Evolutionary conservation across 2,113 vertebrate genomes (phyloP).

Genomic region (Felis chaus): DNA sequence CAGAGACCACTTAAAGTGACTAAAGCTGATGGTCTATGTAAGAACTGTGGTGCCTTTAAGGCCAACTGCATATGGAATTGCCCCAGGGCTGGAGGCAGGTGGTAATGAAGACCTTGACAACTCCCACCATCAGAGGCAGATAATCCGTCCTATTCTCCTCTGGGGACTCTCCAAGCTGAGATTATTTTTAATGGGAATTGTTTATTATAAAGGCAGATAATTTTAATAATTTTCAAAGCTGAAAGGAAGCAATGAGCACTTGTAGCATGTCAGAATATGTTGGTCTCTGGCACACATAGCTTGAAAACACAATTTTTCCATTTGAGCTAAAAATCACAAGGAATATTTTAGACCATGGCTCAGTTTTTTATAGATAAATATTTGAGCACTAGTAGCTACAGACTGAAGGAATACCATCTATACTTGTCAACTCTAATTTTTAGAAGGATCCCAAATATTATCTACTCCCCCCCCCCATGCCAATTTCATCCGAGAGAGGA

Average conservation of each 20-base stretch:
- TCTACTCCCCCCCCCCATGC: not conserved
- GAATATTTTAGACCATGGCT: conserved; percentile 32
- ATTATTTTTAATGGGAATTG: not conserved
- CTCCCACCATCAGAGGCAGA: not conserved
- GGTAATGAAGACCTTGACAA: not conserved
- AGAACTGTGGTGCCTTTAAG: not conserved
- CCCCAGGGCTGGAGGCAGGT: not conserved
- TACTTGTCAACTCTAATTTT: not conserved
- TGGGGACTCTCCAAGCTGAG: not conserved
- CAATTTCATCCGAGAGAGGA: not conserved
- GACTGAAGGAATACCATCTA: not conserved
- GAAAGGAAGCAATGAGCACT: not conserved
- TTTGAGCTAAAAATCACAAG: conserved; percentile 40
- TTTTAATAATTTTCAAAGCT: conserved; percentile 1
- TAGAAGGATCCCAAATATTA: not conserved
- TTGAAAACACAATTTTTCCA: conserved; percentile 56
- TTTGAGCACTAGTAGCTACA: not conserved
- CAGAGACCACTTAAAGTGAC: not conserved
- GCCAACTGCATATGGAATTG: not conserved
- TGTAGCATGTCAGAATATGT: not conserved
- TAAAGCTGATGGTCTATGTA: not conserved
- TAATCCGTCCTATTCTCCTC: not conserved
- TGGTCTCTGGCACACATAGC: not conserved
- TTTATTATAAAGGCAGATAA: conserved; percentile 7
- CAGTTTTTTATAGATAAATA: conserved; percentile 52